Base-by-base conservation (phyloP, 2,113 vertebrate species). In the Pachycephala philippinensis region DNA sequence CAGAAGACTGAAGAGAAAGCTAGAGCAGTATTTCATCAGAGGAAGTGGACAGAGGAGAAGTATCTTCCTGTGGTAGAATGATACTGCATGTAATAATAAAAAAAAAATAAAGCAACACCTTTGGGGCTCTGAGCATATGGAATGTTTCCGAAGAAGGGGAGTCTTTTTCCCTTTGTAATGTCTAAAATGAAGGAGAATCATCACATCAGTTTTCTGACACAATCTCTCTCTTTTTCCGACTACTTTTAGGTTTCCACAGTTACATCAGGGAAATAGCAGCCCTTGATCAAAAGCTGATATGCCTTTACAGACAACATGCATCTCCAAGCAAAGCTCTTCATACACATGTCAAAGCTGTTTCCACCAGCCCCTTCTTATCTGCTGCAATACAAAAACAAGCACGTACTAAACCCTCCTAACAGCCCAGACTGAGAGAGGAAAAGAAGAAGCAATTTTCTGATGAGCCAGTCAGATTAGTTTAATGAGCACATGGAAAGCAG, bases 171-270 rank as follows among this genome's bases (percentile, higher is more conserved):
- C 99, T 99, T 98, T 99, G 99, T 99, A 99, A 98, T 97, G 98
- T 99, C 99, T 99, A 99, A 99, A 99, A 99, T 97, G 98, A 99
- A 99, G 98, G 98, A 99, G 98, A 99, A 99, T 99, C 98, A 99
- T 98, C 97, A 97, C 97, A 98, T 99, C 97, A 99, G 99, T 98
- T 94, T 97, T 97, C 90, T 74, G 71, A 97, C 45, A 95, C 54
- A 96, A 90, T 71, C 89, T 95, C 69, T 95, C 84, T 95, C 89
- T 97, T 91, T 96, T 89, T 95, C 78, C n/a, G 24, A 84, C 63
- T 72, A 93, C 37, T 76, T 87, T 89, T 82, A 95, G 68, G 69
- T 88, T 94, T 92, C 90, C 85, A 88, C 30, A 84, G 83, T 79
- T 23, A 94, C 57, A 90, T 82, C 65, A 96, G 96, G 95, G 80